Base-by-base conservation (phyloP, 1,140 invertebrate species). In the Scaptomyza pallida region DNA sequence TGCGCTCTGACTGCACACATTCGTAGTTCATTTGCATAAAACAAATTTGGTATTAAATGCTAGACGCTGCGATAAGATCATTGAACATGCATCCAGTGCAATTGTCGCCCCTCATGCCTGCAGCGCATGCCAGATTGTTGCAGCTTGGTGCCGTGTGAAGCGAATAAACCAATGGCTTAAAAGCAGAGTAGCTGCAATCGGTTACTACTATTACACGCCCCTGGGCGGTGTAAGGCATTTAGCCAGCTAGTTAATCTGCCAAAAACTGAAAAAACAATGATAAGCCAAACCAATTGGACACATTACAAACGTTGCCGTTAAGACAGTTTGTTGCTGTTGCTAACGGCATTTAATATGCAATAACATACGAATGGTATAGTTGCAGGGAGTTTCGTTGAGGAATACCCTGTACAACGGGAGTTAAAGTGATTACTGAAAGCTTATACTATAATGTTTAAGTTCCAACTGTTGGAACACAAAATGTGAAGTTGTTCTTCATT, bases 21-120 rank as follows among this genome's bases (percentile, higher is more conserved):
- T 37, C 48, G 47, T 30, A 57, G 75, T 73, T 89, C 80, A 89
- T 89, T 89, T 89, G 85, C 85, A 89, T 86, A 89, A 89, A 89
- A 89, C 85, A 89, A 89, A 89, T 89, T 89, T 89, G 85, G 85
- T 89, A 89, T 89, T 89, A 89, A 89, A 89, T 89, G 77, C 77
- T 89, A 80, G 72, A 60, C 72, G 33, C 50, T 41, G 48, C 69
- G 85, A 89, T 89, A 89, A 89, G 77, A 89, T 89, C 85, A 57
- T 60, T 60, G 62, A 67, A 69, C 64, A 77, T 57, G 56, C 61
- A 60, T 75, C 51, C 60, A 75, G 68, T 63, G 62, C 62, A 78
- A 41, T 72, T 23, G 63, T 54, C 44, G 51, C 40, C 15, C 57
- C 62, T 47, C 16, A 40, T 26, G 59, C 75, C 61, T 9, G 10